A percentile compares a stretch with the other conserved stretches of the same genome.
phyloP scores from a whole-genome alignment of 2,797 vertebrate species.

The Siniperca undulata region DNA sequence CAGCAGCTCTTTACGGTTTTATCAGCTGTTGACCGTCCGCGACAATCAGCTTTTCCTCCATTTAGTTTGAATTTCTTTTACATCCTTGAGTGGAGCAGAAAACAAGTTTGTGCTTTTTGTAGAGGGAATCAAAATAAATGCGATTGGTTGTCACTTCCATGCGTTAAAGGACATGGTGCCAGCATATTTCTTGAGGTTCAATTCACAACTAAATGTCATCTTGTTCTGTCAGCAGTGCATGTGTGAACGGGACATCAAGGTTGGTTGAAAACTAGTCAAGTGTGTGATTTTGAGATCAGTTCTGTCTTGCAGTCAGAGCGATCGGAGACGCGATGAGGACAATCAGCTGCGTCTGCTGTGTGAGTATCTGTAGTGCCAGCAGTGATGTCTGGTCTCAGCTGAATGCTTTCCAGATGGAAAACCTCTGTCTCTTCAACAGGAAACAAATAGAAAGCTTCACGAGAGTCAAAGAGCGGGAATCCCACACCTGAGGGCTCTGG shows the following conservation, averaged over 20 bases:
- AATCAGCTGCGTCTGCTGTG: background rate
- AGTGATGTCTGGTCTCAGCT: constrained; percentile 35
- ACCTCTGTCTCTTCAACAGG: constrained; percentile 49
- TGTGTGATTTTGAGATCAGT: background rate
- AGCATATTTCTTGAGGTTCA: background rate
- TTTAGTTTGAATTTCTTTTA: background rate
- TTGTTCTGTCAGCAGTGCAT: background rate
- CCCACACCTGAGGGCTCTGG: constrained; percentile 63
- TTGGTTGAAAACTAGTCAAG: background rate
- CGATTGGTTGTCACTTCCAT: background rate
- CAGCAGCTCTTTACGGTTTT: background rate
- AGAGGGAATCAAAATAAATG: background rate
- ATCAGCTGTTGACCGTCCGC: background rate
- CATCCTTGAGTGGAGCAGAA: too few relatives aligned
- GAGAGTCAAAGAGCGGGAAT: constrained; percentile 24
- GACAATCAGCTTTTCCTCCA: background rate
- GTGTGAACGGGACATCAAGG: background rate
- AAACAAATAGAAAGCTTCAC: constrained; percentile 41
- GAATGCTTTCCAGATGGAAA: constrained; percentile 60
- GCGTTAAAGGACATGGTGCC: background rate
- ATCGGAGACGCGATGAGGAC: background rate
- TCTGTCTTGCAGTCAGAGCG: background rate
- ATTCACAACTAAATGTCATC: background rate
- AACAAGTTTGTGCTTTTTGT: too few relatives aligned
- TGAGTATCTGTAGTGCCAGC: constrained; percentile 5